Evolutionary conservation across 2,888 invertebrate species (phyloP).

Genomic region (Bombyx huttoni): DNA sequence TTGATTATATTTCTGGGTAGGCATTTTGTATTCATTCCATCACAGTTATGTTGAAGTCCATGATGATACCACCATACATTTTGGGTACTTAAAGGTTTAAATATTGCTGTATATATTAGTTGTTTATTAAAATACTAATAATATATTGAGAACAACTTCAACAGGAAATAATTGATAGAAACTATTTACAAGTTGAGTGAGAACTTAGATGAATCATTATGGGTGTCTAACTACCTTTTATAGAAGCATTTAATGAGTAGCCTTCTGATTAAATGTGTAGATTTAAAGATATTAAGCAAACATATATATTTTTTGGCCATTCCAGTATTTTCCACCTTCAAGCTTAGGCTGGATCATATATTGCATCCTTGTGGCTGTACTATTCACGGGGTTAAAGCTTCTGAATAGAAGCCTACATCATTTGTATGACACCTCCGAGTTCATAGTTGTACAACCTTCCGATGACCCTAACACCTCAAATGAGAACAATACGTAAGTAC

Average conservation of each 20-base stretch:
- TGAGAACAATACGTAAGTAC: constrained; percentile 58
- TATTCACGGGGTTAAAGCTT: constrained; percentile 88
- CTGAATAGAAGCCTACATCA: constrained; percentile 92
- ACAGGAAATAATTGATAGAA: too few relatives aligned
- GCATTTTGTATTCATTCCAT: too few relatives aligned
- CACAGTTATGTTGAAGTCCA: too few relatives aligned
- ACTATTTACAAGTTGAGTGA: too few relatives aligned
- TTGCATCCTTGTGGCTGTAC: constrained; percentile 82
- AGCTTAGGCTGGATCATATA: constrained; percentile 89
- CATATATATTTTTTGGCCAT: neutral
- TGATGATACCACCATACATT: too few relatives aligned
- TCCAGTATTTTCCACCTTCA: constrained; percentile 88
- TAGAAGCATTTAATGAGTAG: neutral
- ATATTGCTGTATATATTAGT: too few relatives aligned
- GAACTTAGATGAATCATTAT: too few relatives aligned
- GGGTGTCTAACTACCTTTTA: too few relatives aligned
- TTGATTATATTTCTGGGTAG: too few relatives aligned
- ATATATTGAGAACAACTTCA: too few relatives aligned
- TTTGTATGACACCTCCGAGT: constrained; percentile 95
- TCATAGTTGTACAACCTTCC: constrained; percentile 65
- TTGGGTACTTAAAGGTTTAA: too few relatives aligned
- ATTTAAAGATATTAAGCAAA: neutral
- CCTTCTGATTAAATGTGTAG: neutral
- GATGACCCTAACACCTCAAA: constrained; percentile 65
- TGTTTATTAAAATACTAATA: too few relatives aligned